phyloP scores from a whole-genome alignment of 2,888 invertebrate genomes.

The Chironomus tentans region DNA sequence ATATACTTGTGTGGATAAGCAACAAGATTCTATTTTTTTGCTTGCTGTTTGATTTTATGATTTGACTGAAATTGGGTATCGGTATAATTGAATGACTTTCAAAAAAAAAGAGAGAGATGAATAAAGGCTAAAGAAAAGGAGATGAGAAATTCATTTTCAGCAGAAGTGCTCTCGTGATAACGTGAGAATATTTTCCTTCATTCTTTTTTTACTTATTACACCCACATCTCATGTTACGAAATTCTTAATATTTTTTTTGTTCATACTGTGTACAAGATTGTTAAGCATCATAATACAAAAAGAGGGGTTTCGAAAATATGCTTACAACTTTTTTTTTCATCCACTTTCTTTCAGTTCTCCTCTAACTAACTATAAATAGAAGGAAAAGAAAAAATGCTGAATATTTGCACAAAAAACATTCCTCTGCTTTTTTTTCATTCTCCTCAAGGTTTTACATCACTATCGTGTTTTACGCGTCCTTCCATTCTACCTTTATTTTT shows the following conservation, averaged over 20 bases:
- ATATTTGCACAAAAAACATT: not conserved
- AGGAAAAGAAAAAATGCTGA: not conserved
- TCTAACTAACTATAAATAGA: not conserved
- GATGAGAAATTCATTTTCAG: not conserved
- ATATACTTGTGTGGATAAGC: not conserved
- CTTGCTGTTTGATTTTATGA: not conserved
- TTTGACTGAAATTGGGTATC: not conserved
- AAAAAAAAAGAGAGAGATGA: not conserved
- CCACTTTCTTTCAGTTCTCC: too few relatives aligned
- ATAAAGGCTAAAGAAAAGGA: not conserved
- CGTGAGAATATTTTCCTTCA: not conserved
- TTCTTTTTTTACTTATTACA: not conserved
- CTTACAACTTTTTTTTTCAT: too few relatives aligned
- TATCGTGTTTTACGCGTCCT: not conserved
- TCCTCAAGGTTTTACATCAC: not conserved
- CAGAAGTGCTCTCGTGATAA: not conserved
- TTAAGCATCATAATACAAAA: too few relatives aligned
- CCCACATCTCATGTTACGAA: not conserved
- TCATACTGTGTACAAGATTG: too few relatives aligned
- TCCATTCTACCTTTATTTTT: not conserved
- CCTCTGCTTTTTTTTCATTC: not conserved
- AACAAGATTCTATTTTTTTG: not conserved
- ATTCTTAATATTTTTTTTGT: not conserved
- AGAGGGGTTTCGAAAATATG: too few relatives aligned
- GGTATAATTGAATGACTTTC: not conserved